Percentiles rank a stretch among this genome's conserved stretches.
These are phyloP conservation scores for Limnephilus marmoratus DNA, from an alignment of 2,888 invertebrate species.

Conservation along the genomic window DNA sequence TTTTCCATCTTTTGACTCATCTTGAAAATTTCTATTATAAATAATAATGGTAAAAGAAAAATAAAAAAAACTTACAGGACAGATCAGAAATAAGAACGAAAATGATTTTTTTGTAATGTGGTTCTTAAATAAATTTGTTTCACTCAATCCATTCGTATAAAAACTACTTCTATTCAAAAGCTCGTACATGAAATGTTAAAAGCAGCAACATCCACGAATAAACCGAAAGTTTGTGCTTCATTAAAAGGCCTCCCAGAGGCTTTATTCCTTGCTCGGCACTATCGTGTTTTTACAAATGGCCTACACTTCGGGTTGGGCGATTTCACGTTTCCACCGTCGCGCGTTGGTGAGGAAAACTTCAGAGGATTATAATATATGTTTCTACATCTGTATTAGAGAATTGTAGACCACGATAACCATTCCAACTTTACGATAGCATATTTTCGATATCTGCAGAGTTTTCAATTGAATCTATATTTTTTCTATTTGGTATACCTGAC, in stretches of 20 bases:
- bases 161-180: neutral
- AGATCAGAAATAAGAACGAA: neutral
- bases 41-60: too few species aligned
- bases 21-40: too few species aligned
- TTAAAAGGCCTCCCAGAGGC: conserved; percentile 43
- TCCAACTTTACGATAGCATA: neutral
- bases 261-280: neutral
- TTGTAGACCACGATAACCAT: neutral
- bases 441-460: too few species aligned
- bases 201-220: conserved; percentile 43
- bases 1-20: too few species aligned
- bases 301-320: neutral
- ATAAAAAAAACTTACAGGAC: too few species aligned
- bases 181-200: conserved; percentile 13
- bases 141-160: neutral
- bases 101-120: neutral
- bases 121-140: neutral
- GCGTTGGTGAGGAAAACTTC: neutral
- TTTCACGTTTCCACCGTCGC: conserved; percentile 17
- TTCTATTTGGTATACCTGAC: too few species aligned
- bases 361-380: neutral
- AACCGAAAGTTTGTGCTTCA: conserved; percentile 46
- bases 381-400: neutral
- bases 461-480: too few species aligned
- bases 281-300: conserved; percentile 41